These are phyloP conservation scores for Smittia aterrima DNA, from an alignment of 2,888 invertebrate species.

Conservation along the genomic window DNA sequence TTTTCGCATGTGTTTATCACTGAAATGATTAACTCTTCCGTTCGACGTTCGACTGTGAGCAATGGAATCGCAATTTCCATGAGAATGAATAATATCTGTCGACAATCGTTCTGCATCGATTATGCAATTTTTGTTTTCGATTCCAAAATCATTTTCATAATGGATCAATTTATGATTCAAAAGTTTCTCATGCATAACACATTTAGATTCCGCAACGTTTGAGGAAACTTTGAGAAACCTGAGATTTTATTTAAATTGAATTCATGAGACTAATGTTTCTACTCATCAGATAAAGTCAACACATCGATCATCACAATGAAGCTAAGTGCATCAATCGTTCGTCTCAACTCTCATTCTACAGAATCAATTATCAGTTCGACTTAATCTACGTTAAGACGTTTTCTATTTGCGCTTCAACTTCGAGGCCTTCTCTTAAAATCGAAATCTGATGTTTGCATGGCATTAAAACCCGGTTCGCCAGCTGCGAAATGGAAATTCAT, in stretches of 20 bases:
- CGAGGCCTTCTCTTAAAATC: not conserved
- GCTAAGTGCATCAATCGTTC: not conserved
- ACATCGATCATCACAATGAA: not conserved
- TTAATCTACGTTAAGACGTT: not conserved
- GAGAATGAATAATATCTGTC: no score
- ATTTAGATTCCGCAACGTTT: not conserved
- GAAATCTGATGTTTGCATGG: not conserved
- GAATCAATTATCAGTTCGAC: not conserved
- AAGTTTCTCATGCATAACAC: not conserved
- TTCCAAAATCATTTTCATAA: not conserved
- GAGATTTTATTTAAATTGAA: not conserved
- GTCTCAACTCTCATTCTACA: not conserved
- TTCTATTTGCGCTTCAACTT: not conserved
- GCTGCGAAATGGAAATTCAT: slow-evolving; percentile 5
- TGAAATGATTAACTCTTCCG: not conserved
- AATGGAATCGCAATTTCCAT: not conserved
- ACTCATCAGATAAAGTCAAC: not conserved
- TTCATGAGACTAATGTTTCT: not conserved
- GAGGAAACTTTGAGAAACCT: not conserved
- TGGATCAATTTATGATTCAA: not conserved
- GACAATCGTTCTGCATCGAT: not conserved
- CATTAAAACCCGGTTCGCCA: not conserved
- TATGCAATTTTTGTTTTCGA: not conserved
- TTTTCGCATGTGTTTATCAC: not conserved
- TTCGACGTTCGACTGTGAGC: not conserved